Evolutionary conservation across 2,888 invertebrate species (phyloP).

Genomic region (Oscheius sp.): DNA sequence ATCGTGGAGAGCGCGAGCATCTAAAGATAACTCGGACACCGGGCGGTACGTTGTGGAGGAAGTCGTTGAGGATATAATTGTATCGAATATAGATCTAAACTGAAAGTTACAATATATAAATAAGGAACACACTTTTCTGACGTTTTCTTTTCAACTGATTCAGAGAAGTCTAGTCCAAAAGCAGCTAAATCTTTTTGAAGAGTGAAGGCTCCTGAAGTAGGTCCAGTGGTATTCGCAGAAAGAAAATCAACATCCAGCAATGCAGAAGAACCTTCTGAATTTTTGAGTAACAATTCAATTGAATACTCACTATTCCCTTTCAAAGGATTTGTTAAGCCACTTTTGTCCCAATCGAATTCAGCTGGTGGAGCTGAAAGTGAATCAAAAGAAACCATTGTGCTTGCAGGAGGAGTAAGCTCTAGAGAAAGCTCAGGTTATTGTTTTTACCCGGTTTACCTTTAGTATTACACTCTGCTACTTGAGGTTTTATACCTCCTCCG

Average conservation of each 20-base stretch:
- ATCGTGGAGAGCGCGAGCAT: constrained; percentile 59
- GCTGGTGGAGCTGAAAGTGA: constrained; percentile 60
- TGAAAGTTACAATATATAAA: not conserved
- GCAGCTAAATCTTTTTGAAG: constrained; percentile 53
- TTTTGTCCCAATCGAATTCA: constrained; percentile 61
- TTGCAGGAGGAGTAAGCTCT: constrained; percentile 16
- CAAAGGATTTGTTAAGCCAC: constrained; percentile 62
- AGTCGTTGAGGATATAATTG: constrained; percentile 33
- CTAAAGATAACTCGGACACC: constrained; percentile 54
- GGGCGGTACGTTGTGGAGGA: constrained; percentile 28
- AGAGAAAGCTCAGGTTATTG: constrained; percentile 4
- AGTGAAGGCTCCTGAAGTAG: constrained; percentile 35
- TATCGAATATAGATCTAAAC: constrained; percentile 39
- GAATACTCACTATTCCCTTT: constrained; percentile 55
- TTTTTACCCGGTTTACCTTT: not conserved
- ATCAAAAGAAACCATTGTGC: constrained; percentile 30
- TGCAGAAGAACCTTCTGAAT: constrained; percentile 40
- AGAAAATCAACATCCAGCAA: constrained; percentile 58
- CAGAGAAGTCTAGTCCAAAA: constrained; percentile 38
- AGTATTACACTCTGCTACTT: not conserved
- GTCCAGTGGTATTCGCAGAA: constrained; percentile 38
- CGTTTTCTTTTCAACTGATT: not conserved
- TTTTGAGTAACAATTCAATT: not conserved
- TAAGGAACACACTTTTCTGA: constrained; percentile 11
- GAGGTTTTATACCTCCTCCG: not conserved